These are phyloP conservation scores for Erpornis zantholeuca DNA, from an alignment of 2,113 vertebrate species.

Conservation along the genomic window DNA sequence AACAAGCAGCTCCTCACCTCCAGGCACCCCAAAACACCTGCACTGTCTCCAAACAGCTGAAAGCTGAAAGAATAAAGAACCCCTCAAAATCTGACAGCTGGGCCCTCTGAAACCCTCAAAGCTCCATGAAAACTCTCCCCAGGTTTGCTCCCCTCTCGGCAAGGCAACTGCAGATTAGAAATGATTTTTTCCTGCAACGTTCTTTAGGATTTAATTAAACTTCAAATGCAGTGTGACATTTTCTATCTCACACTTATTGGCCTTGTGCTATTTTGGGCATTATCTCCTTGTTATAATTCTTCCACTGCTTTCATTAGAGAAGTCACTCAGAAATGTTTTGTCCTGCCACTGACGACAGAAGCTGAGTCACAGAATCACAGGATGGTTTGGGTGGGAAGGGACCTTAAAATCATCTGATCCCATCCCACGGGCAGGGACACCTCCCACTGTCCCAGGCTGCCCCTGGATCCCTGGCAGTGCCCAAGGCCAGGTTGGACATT, in stretches of 20 bases:
- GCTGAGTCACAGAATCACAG: neutral
- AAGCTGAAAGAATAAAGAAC: neutral
- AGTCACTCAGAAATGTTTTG: neutral
- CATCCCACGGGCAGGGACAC: neutral
- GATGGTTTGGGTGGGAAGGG: neutral
- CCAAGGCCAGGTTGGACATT: neutral
- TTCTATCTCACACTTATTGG: neutral
- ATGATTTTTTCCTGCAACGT: accelerated
- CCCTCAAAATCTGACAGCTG: neutral
- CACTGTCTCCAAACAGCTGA: neutral
- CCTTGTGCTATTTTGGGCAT: neutral
- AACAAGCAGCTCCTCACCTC: neutral
- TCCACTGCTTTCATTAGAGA: neutral
- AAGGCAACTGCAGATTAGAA: neutral
- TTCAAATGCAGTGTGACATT: neutral
- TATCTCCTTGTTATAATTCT: neutral
- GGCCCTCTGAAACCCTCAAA: neutral
- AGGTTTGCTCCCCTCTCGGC: neutral
- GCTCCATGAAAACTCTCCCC: neutral
- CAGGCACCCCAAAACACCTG: neutral
- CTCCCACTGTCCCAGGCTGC: accelerated
- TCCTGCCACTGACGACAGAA: neutral
- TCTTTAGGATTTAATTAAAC: neutral
- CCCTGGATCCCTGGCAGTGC: neutral
- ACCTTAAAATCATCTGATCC: neutral